Evolutionary conservation across 2,888 invertebrate species (phyloP), one percentile per base, ranked within the genome.

Genomic region (Platycheirus albimanus): DNA sequence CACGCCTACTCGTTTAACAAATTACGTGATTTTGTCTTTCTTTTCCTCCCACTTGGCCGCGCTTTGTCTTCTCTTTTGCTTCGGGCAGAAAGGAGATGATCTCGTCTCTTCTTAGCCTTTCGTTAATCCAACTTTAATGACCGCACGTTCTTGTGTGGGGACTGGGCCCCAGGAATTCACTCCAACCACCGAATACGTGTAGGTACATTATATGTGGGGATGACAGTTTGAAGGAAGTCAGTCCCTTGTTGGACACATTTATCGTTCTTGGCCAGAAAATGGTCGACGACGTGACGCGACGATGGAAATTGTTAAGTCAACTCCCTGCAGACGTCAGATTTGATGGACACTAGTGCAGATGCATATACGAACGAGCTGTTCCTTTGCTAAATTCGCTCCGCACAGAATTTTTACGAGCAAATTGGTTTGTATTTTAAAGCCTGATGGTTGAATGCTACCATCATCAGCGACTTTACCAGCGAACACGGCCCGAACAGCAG

Each of bases 61-160:
- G 36, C 36, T 56, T 33, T 64, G 52, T 56, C 38, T 19, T 51
- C 33, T 24, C n/a, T 15, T 24, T n/a, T 38, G 58, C 17, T 24
- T 24, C 6, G 45, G 54, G 52, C 24, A 41, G 41, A 15, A 24
- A 58, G 5, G 33, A 58, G 20, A 58, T 51, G 58, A 61, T 70
- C 66, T 71, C 78, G 58, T 20, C 52, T 51, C 52, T 61, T 63
- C 64, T 63, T 28, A 33, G 72, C 19, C 45, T 67, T 52, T 72
- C 49, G 84, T 79, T 79, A 84, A 79, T 84, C 84, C 84, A 84
- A 79, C 79, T 84, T 84, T 84, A 84, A 84, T 84, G 84, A 84
- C 66, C 79, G 58, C 75, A 78, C 69, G 72, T 74, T 78, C 66
- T 63, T 78, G 20, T 56, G 67, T 74, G 51, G 17, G 17, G 28